Evolutionary conservation across 2,113 vertebrate species (phyloP).

Genomic region (Microcebus griseorufus): DNA sequence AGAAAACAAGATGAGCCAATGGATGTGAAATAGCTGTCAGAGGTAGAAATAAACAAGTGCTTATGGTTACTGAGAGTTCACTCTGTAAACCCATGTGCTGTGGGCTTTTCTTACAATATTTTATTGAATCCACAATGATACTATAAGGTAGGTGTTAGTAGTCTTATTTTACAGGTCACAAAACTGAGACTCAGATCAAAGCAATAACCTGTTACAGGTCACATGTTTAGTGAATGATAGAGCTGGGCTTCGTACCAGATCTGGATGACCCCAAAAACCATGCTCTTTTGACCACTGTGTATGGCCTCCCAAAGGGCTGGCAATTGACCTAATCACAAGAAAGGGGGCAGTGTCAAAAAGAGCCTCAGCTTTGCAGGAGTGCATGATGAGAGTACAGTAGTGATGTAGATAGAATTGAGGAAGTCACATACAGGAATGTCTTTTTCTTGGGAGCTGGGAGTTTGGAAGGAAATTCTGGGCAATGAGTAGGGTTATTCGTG

Average conservation of each 20-base stretch:
- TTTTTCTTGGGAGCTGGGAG: neutral
- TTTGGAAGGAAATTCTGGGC: conserved; percentile 12
- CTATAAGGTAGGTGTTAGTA: neutral
- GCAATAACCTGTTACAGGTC: neutral
- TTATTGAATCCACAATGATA: neutral
- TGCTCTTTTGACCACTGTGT: neutral
- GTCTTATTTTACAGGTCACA: neutral
- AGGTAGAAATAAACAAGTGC: neutral
- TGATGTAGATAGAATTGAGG: neutral
- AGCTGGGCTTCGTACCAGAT: neutral
- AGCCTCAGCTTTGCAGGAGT: neutral
- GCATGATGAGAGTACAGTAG: neutral
- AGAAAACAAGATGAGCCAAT: conserved; percentile 50
- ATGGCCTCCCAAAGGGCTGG: neutral
- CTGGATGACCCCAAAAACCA: neutral
- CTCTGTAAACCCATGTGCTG: neutral
- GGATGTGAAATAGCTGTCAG: conserved; percentile 15
- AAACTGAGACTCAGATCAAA: neutral
- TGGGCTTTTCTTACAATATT: neutral
- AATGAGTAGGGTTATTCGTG: neutral
- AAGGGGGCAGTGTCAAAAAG: neutral
- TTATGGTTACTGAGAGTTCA: neutral
- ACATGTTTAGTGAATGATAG: neutral
- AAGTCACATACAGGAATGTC: neutral
- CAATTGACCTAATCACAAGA: neutral